Evolutionary conservation across 30 jellyfish, hydroid and myxozoan species (phyloP).

Genomic region (Aurelia aurita): DNA sequence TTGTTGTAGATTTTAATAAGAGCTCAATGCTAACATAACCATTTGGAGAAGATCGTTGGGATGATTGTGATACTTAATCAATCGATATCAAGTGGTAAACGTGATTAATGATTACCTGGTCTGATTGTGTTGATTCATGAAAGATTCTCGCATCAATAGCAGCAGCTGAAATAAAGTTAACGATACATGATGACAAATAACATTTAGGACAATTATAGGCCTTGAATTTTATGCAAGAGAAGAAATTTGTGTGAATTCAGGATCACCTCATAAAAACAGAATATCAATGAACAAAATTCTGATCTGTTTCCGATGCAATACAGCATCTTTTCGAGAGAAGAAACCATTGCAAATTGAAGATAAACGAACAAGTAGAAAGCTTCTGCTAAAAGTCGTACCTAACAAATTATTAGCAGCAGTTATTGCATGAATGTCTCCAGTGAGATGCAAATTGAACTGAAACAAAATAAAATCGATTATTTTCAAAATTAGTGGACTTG

Average conservation of each 20-base stretch:
- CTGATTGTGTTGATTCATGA: conserved; percentile 94
- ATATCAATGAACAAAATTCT: background rate
- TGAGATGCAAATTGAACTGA: conserved; percentile 88
- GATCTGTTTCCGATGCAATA: background rate
- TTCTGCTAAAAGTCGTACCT: conserved; percentile 59
- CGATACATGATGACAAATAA: background rate
- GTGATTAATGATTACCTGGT: conserved; percentile 48
- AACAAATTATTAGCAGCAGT: conserved; percentile 94
- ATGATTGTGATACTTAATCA: no score
- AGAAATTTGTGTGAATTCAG: no score
- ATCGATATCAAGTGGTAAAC: no score
- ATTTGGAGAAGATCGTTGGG: no score
- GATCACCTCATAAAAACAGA: no score
- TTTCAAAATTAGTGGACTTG: no score
- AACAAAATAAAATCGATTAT: background rate
- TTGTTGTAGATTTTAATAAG: no score
- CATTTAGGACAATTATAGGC: no score
- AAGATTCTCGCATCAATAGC: conserved; percentile 93
- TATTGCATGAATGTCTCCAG: conserved; percentile 97
- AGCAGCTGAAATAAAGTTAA: conserved; percentile 74
- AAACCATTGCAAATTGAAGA: background rate
- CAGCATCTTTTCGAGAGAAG: background rate
- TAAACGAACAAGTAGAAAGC: background rate
- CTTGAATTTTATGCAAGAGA: no score
- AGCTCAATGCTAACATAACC: no score